A percentile compares a stretch with the other conserved stretches of the same genome.
These are phyloP conservation scores for Linepithema humile DNA, from an alignment of 1,140 invertebrate species.

Conservation along the genomic window DNA sequence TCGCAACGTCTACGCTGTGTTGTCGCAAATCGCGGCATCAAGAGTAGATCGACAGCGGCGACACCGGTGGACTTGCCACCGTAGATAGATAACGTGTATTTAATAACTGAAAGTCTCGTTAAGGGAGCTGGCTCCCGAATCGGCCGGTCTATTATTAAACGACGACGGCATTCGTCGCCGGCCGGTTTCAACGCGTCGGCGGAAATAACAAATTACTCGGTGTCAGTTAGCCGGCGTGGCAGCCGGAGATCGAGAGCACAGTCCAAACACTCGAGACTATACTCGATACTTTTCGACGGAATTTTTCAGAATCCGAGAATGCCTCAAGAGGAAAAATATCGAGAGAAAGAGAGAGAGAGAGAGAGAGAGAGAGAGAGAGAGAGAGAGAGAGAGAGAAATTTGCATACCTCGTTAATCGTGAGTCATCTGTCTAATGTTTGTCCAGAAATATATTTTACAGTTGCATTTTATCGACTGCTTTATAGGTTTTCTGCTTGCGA, in stretches of 20 bases:
- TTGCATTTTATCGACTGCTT: neutral
- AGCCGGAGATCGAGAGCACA: slow-evolving; percentile 32
- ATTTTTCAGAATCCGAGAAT: too few relatives aligned
- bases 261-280: slow-evolving; percentile 2
- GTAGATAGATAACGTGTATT: neutral
- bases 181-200: neutral
- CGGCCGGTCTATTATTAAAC: slow-evolving; percentile 24
- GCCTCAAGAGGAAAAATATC: too few relatives aligned
- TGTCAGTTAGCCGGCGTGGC: slow-evolving; percentile 35
- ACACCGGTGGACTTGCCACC: neutral
- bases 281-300: slow-evolving; percentile 15
- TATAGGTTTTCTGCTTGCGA: neutral
- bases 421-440: neutral
- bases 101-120: slow-evolving; percentile 33
- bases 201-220: slow-evolving; percentile 53
- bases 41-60: neutral
- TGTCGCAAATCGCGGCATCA: neutral
- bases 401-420: neutral
- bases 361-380: too few relatives aligned
- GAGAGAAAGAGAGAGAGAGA: too few relatives aligned
- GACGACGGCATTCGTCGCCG: slow-evolving; percentile 13
- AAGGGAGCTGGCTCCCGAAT: neutral
- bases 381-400: neutral
- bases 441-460: neutral
- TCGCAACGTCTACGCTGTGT: neutral